Evolutionary conservation across 2,888 invertebrate species (phyloP).

Genomic region (Acanthosepion pharaonis): DNA sequence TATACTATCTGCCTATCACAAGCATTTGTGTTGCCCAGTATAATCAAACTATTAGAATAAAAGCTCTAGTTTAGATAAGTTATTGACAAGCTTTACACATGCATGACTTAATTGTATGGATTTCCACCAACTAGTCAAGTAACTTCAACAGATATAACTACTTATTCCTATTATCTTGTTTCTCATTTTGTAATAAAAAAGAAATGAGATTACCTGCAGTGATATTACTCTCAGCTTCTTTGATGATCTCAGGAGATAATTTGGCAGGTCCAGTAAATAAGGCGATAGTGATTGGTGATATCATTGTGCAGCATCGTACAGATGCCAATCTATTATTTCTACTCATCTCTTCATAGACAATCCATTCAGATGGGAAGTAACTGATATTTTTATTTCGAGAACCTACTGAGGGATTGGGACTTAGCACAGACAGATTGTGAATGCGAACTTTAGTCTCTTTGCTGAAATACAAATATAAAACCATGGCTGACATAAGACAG

Average conservation of each 20-base stretch:
- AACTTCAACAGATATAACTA: too few species aligned
- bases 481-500: background rate
- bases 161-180: background rate
- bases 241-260: conserved; percentile 76
- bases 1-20: too few species aligned
- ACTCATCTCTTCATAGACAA: conserved; percentile 89
- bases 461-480: conserved; percentile 73
- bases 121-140: too few species aligned
- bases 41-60: too few species aligned
- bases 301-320: conserved; percentile 85
- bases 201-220: background rate
- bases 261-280: conserved; percentile 84
- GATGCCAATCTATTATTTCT: conserved; percentile 80
- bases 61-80: too few species aligned
- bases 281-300: conserved; percentile 87
- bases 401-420: conserved; percentile 62
- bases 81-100: too few species aligned
- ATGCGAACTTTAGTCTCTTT: conserved; percentile 80
- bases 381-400: conserved; percentile 72
- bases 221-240: conserved; percentile 64
- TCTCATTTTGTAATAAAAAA: background rate
- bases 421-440: conserved; percentile 80
- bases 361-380: conserved; percentile 84
- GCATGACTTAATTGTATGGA: too few species aligned
- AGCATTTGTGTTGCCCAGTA: too few species aligned